phyloP scores from a whole-genome alignment of 2,113 vertebrate species.

The Spheniscus mendiculus region DNA sequence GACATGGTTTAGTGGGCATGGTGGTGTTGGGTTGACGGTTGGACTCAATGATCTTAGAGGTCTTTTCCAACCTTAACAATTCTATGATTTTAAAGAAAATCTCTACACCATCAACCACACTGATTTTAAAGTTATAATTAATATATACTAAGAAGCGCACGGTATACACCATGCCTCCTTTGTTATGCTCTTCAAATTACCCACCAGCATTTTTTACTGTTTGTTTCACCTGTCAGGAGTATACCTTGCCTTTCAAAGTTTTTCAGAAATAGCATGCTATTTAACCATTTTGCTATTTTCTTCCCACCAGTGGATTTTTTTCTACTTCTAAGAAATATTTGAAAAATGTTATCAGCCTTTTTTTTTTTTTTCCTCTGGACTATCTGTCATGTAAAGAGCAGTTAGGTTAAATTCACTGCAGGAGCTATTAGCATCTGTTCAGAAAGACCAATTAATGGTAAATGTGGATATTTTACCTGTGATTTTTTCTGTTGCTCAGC shows the following conservation, averaged over 20 bases:
- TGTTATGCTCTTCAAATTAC: not conserved
- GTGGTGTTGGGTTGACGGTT: too few species aligned
- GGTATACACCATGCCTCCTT: not conserved
- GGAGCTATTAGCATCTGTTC: not conserved
- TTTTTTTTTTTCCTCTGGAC: not conserved
- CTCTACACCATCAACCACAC: not conserved
- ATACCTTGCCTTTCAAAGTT: not conserved
- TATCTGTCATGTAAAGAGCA: not conserved
- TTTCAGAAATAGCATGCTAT: not conserved
- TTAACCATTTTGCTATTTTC: not conserved
- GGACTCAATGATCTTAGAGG: too few species aligned
- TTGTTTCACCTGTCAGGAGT: not conserved
- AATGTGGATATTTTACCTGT: slow-evolving; percentile 59
- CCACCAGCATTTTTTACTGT: not conserved
- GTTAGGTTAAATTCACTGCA: not conserved
- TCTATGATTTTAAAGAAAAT: not conserved
- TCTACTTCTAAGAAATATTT: not conserved
- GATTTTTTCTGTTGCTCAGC: slow-evolving; percentile 64
- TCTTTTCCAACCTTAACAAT: too few species aligned
- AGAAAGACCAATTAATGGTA: not conserved
- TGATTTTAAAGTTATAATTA: not conserved
- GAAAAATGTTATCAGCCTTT: not conserved
- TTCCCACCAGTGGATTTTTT: not conserved
- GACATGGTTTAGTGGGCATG: too few species aligned
- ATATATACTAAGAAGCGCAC: not conserved